Evolutionary conservation across 1,140 invertebrate genomes (phyloP).

Genomic region (Grapholita molesta): DNA sequence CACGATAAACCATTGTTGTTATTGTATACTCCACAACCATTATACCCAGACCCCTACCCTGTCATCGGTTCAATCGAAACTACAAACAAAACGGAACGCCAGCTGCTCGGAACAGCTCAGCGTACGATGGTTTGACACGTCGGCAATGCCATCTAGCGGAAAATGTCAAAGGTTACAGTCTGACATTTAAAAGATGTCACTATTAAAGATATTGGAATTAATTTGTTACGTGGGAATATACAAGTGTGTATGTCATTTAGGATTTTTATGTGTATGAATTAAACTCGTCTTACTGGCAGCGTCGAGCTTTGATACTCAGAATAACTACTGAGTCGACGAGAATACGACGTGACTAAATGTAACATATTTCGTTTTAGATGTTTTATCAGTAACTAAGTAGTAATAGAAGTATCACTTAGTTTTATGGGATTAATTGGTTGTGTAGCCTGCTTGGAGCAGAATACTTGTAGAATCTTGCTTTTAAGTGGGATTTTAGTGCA

Average conservation of each 20-base stretch:
- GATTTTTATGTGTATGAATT: neutral
- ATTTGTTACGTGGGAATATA: neutral
- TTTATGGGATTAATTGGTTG: no score
- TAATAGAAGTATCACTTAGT: no score
- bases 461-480: no score
- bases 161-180: neutral
- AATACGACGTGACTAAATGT: no score
- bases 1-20: slow-evolving; percentile 6
- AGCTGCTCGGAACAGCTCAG: neutral
- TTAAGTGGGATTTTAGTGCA: no score
- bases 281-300: neutral
- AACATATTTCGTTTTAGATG: no score
- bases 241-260: neutral
- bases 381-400: no score
- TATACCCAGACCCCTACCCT: neutral
- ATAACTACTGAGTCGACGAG: no score
- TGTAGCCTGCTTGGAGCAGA: no score
- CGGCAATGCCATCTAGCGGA: slow-evolving; percentile 1
- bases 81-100: neutral
- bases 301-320: neutral
- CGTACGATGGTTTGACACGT: neutral
- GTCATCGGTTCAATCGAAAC: neutral
- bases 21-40: neutral
- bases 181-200: slow-evolving; percentile 9
- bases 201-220: neutral